phyloP scores from a whole-genome alignment of 1,140 invertebrate species.

The Caenorhabditis latens region DNA sequence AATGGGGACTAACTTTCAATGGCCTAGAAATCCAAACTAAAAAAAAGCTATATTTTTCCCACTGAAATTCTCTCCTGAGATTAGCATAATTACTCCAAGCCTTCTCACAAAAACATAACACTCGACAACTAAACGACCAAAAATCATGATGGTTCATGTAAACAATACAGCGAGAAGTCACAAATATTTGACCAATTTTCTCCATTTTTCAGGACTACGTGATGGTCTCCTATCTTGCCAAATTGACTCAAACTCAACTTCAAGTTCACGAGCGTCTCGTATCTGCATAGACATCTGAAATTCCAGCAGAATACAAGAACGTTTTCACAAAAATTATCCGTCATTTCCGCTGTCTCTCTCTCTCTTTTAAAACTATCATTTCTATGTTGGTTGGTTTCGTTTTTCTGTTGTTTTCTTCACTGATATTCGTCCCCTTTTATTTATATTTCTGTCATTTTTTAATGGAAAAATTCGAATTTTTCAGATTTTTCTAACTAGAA shows the following conservation, averaged over 20 bases:
- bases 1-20: too few relatives aligned
- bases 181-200: conserved; percentile 3
- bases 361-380: neutral
- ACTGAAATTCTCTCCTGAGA: too few relatives aligned
- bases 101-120: too few relatives aligned
- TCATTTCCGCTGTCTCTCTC: neutral
- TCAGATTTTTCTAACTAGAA: too few relatives aligned
- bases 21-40: too few relatives aligned
- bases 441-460: conserved; percentile 1
- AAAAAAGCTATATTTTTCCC: too few relatives aligned
- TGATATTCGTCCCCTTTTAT: neutral
- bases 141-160: too few relatives aligned
- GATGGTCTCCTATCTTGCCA: conserved; percentile 76
- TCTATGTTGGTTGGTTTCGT: too few relatives aligned
- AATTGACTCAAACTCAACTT: conserved; percentile 75
- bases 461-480: too few relatives aligned
- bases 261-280: conserved; percentile 73
- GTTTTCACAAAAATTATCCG: neutral
- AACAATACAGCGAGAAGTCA: too few relatives aligned
- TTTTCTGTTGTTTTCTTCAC: neutral
- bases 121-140: too few relatives aligned
- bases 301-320: neutral
- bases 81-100: too few relatives aligned
- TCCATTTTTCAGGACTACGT: conserved; percentile 72
- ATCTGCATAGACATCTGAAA: neutral